A percentile compares a stretch with the other conserved stretches of the same genome.
Conservation (phyloP, 2,888 invertebrate species). For the Diachrysia chrysitis region DNA sequence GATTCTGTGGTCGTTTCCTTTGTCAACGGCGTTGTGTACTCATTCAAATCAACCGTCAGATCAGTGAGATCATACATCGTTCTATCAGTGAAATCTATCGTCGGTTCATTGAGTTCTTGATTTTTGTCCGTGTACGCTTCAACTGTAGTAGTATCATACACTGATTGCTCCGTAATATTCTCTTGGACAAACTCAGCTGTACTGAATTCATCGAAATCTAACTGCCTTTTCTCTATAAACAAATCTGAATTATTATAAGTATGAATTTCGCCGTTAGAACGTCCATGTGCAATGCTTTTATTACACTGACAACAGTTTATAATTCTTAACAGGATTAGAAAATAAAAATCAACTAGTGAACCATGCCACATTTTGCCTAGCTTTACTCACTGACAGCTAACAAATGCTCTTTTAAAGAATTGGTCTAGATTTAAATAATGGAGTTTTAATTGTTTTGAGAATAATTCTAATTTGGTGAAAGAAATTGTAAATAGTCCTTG, state of each 20-base stretch:
- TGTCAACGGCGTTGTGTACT: neutral
- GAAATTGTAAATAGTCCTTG: conserved; percentile 36
- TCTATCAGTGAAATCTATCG: conserved; percentile 1
- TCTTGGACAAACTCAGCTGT: conserved; percentile 20
- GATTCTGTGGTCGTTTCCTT: conserved; percentile 14
- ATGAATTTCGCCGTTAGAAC: neutral
- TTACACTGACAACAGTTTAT: conserved; percentile 31
- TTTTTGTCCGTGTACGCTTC: neutral
- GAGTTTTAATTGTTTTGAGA: conserved; percentile 42
- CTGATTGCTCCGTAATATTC: neutral
- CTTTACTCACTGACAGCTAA: neutral
- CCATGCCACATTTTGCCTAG: conserved; percentile 36
- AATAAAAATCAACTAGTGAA: conserved; percentile 14
- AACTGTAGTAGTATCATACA: neutral
- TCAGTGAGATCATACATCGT: neutral
- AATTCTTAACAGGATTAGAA: conserved; percentile 20
- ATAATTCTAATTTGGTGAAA: conserved; percentile 6
- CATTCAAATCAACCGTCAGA: conserved; percentile 1
- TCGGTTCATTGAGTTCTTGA: neutral
- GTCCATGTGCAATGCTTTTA: neutral
- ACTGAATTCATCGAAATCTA: conserved; percentile 30
- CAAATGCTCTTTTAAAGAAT: conserved; percentile 16
- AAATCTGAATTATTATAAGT: conserved; percentile 12
- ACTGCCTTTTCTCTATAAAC: conserved; percentile 23
- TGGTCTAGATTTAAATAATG: conserved; percentile 30